Conservation (phyloP, 2,888 invertebrate species). For the Diaphora mendica region DNA sequence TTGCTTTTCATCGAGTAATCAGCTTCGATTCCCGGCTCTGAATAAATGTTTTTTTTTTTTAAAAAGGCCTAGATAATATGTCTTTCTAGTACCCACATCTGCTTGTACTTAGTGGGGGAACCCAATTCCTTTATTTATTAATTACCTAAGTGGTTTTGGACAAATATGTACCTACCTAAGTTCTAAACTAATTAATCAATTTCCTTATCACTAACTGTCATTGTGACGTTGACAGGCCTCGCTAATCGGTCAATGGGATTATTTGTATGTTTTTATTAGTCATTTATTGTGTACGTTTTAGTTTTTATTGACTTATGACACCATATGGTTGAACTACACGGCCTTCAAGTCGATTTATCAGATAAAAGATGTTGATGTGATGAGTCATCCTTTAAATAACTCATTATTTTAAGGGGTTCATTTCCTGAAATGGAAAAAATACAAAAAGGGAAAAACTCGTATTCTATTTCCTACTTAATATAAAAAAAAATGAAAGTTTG, state of each 20-base stretch:
- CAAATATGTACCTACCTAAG: background rate
- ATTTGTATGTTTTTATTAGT: background rate
- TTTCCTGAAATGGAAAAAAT: background rate
- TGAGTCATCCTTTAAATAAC: too few species aligned
- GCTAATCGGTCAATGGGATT: background rate
- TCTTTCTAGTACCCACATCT: too few species aligned
- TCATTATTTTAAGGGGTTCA: too few species aligned
- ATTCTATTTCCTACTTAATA: too few species aligned
- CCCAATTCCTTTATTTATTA: background rate
- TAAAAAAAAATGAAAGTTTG: too few species aligned
- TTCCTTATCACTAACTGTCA: conserved; percentile 1
- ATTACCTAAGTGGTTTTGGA: background rate
- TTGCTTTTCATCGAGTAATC: too few species aligned
- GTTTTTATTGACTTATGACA: background rate
- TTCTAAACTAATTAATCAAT: background rate
- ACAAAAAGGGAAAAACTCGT: background rate
- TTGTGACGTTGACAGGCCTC: background rate
- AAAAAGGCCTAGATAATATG: too few species aligned
- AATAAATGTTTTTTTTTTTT: too few species aligned
- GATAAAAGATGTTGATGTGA: background rate
- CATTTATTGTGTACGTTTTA: background rate
- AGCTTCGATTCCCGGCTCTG: too few species aligned
- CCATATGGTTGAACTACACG: background rate
- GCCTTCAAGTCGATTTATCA: background rate
- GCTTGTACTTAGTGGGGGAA: too few species aligned